These are phyloP conservation scores for Bruchidius siliquastri DNA, from an alignment of 2,888 invertebrate species.

Conservation along the genomic window DNA sequence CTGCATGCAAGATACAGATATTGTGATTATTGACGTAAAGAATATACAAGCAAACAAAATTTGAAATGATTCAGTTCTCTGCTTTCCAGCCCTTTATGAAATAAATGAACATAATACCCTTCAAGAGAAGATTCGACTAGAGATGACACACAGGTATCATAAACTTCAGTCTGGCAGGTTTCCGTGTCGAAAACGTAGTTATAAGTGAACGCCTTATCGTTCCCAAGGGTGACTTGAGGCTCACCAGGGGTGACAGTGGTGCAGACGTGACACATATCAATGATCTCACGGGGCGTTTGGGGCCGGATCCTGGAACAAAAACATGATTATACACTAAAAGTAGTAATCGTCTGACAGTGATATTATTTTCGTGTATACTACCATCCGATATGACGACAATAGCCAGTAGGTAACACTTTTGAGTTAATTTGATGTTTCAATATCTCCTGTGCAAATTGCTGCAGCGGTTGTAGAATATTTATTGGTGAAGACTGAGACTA, in stretches of 20 bases:
- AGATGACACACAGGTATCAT: conserved; percentile 75
- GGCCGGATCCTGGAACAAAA: conserved; percentile 78
- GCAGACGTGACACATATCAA: conserved; percentile 93
- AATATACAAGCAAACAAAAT: too few species aligned
- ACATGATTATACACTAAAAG: background rate
- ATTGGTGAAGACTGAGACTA: too few species aligned
- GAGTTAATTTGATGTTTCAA: too few species aligned
- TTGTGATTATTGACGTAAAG: too few species aligned
- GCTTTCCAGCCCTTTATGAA: too few species aligned
- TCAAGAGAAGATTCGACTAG: conserved; percentile 90
- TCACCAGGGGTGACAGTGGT: conserved; percentile 85
- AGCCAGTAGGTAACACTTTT: too few species aligned
- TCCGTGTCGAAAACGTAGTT: conserved; percentile 90
- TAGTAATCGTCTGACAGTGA: too few species aligned
- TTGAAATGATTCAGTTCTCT: too few species aligned
- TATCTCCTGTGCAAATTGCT: too few species aligned
- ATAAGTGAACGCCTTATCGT: conserved; percentile 93
- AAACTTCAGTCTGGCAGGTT: conserved; percentile 70
- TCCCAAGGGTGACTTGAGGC: conserved; percentile 87
- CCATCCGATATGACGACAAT: too few species aligned
- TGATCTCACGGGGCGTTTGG: conserved; percentile 85
- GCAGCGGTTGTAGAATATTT: too few species aligned
- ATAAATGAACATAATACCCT: conserved; percentile 54
- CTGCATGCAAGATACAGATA: background rate
- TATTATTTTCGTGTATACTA: too few species aligned